These are phyloP conservation scores for Porites lobata DNA, from an alignment of 92 coral and sea anemone genomes.

Conservation along the genomic window DNA sequence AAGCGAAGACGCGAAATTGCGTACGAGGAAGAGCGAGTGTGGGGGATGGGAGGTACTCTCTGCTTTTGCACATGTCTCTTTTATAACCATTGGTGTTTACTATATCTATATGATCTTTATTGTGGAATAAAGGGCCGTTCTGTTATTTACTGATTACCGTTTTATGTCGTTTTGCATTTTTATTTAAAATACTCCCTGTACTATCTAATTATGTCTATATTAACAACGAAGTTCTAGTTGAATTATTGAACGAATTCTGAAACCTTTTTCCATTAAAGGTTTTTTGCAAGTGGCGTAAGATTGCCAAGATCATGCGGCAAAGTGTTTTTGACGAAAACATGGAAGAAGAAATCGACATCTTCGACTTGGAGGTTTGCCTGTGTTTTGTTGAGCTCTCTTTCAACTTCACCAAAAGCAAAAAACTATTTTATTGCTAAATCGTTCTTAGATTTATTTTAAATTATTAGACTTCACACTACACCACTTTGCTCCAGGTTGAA, in stretches of 20 bases:
- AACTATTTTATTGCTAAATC: background rate
- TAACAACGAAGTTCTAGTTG: background rate
- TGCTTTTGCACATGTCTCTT: background rate
- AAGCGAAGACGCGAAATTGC: background rate
- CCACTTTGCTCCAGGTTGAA: too few species aligned
- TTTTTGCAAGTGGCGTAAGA: conserved; percentile 50
- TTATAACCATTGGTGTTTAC: background rate
- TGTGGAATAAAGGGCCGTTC: background rate
- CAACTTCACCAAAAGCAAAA: background rate
- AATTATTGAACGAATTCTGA: background rate
- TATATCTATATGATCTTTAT: too few species aligned
- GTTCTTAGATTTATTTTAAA: background rate
- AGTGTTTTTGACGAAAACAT: conserved; percentile 53
- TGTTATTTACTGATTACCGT: background rate
- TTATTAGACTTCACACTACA: too few species aligned
- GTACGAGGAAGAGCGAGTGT: background rate
- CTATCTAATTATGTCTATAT: background rate
- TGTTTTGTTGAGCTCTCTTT: background rate
- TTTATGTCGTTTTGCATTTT: background rate
- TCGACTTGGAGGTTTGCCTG: conserved; percentile 34
- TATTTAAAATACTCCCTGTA: background rate
- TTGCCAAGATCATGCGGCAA: conserved; percentile 48
- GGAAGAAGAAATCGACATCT: conserved; percentile 59
- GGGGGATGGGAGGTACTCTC: background rate
- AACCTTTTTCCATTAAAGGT: conserved; percentile 7